Evolutionary conservation across 2,113 vertebrate genomes (phyloP).

Genomic region (Otis tarda): DNA sequence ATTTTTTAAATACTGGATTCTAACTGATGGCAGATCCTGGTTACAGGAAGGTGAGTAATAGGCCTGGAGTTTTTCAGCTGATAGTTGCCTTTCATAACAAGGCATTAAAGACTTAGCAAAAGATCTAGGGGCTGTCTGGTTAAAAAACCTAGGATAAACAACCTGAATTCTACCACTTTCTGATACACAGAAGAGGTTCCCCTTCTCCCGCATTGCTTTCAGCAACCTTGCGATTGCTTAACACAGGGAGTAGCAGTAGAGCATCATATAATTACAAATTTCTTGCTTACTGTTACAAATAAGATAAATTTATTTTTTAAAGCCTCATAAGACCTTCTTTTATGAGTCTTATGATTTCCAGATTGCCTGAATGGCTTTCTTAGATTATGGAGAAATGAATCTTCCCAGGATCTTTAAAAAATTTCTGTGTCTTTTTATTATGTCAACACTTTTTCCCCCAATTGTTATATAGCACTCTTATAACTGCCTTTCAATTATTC

Average conservation of each 20-base stretch:
- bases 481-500: neutral
- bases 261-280: neutral
- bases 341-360: neutral
- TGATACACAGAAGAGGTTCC: neutral
- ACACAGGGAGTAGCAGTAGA: neutral
- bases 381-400: neutral
- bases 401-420: neutral
- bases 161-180: constrained; percentile 15
- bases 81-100: constrained; percentile 54
- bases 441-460: neutral
- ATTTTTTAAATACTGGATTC: neutral
- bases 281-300: neutral
- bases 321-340: neutral
- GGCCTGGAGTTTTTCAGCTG: constrained; percentile 52
- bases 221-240: neutral
- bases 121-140: constrained; percentile 1
- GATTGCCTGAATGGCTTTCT: neutral
- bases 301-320: neutral
- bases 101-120: constrained; percentile 46
- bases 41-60: neutral
- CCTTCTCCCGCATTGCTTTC: neutral
- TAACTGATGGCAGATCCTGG: neutral
- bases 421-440: neutral
- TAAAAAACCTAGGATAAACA: constrained; percentile 41
- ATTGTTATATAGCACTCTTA: neutral